Evolutionary conservation across 2,113 vertebrate genomes (phyloP), one percentile per base, ranked within the genome.

Genomic region (Charina bottae): DNA sequence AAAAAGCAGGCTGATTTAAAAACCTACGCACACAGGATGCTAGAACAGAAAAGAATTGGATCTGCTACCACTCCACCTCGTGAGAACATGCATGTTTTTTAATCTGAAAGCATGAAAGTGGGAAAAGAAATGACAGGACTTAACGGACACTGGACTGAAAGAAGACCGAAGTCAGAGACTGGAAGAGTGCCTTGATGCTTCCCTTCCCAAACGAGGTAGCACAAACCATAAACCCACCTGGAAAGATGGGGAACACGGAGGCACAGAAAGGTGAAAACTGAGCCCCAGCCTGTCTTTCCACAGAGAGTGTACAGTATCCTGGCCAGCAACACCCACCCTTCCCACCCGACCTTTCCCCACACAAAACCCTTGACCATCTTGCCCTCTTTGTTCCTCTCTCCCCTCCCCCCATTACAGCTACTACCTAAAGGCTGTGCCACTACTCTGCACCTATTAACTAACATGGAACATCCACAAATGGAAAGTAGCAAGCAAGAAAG

Each of bases 191-290:
- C 72, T 84, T 85, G 87, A 89, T 55, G 91, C 56, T 33, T 83
- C 42, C 78, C 62, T 88, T 55, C 78, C 78, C 78, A 53, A 85
- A 37, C 49, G 87, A 92, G 91, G 91, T 92, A 92, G 91, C 91
- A 89, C 62, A 64, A 64, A 88, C 23, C 19, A 49, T 46, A 89
- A 64, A 85, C 87, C 87, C 91, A 92, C 78, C 91, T 42, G 60
- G 62, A 89, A 89, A 92, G 91, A 92, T 92, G 87, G 86, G 46
- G 78, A 84, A 89, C 85, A 84, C 55, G 85, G 91, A 89, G 91
- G 87, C 91, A 92, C 87, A 28, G 78, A 92, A 54, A 92, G 68
- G 87, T 92, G 58, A 85, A 92, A 89, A 64, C 56, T 84, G 87
- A 92, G 78, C 87, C 91, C 72, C 91, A 42, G 58, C 5, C 72